A percentile compares a stretch with the other conserved stretches of the same genome.
Evolutionary conservation across 2,113 vertebrate species (phyloP).

Genomic region (Oenanthe melanoleuca): DNA sequence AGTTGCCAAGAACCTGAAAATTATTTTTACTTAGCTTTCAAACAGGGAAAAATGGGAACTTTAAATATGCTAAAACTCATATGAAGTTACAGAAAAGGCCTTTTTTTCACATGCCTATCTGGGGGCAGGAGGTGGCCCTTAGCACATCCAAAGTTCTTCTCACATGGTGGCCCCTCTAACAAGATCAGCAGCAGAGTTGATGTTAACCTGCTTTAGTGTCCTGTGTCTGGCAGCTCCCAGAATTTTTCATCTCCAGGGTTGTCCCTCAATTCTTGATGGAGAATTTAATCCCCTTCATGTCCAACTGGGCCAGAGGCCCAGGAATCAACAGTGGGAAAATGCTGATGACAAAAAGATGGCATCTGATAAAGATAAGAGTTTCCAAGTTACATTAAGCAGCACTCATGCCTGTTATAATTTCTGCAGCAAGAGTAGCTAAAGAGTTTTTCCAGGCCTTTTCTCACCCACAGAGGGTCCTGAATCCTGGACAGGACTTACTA

Average conservation of each 20-base stretch:
- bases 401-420: rapidly evolving
- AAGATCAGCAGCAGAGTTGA: not conserved
- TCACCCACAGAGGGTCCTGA: not conserved
- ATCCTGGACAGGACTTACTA: not conserved
- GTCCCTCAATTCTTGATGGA: not conserved
- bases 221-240: not conserved
- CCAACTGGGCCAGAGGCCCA: not conserved
- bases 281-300: not conserved
- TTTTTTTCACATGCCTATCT: not conserved
- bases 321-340: not conserved
- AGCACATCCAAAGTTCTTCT: not conserved
- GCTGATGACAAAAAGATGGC: not conserved
- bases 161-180: not conserved
- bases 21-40: not conserved
- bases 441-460: not conserved
- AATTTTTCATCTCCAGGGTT: not conserved
- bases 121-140: not conserved
- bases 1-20: not conserved
- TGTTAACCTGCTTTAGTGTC: not conserved
- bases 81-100: not conserved
- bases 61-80: not conserved
- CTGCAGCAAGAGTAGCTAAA: not conserved
- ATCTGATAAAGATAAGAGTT: not conserved
- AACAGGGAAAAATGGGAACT: rapidly evolving
- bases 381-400: rapidly evolving